Conservation (phyloP, 2,797 vertebrate genomes). For the Microctenopoma stevenorrisi region DNA sequence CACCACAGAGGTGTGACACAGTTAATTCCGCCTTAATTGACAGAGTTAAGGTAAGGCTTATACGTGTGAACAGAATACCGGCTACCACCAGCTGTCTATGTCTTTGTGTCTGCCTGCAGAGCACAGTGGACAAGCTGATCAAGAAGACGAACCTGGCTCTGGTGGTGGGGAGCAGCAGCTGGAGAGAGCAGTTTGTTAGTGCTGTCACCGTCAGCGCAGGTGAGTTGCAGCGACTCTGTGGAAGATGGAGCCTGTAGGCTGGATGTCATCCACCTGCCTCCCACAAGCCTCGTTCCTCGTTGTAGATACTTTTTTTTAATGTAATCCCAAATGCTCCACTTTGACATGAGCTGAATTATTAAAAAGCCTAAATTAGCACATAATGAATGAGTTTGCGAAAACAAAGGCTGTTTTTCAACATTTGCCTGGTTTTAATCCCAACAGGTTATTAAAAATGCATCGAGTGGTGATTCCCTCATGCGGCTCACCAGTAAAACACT, state of each 20-base stretch:
- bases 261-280: slow-evolving; percentile 33
- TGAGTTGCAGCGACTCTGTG: slow-evolving; percentile 66
- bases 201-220: slow-evolving; percentile 92
- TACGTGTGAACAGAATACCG: neutral
- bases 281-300: neutral
- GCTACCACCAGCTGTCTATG: neutral
- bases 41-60: neutral
- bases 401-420: slow-evolving; percentile 11
- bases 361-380: slow-evolving; percentile 10
- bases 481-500: slow-evolving; percentile 33
- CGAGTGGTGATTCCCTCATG: slow-evolving; percentile 30
- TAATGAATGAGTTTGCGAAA: slow-evolving; percentile 28
- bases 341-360: slow-evolving; percentile 9
- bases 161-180: slow-evolving; percentile 91
- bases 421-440: slow-evolving; percentile 30
- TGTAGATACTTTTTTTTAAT: slow-evolving; percentile 8
- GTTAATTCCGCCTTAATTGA: slow-evolving; percentile 36
- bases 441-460: slow-evolving; percentile 63
- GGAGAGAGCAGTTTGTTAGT: slow-evolving; percentile 91
- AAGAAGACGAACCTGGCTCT: slow-evolving; percentile 92
- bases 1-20: slow-evolving; percentile 21
- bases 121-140: slow-evolving; percentile 91
- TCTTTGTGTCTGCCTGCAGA: slow-evolving; percentile 72
- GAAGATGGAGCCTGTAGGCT: slow-evolving; percentile 35
- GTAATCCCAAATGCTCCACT: slow-evolving; percentile 21